These are phyloP conservation scores for Rhinoptilus africanus DNA, from an alignment of 2,113 vertebrate genomes.

Conservation along the genomic window DNA sequence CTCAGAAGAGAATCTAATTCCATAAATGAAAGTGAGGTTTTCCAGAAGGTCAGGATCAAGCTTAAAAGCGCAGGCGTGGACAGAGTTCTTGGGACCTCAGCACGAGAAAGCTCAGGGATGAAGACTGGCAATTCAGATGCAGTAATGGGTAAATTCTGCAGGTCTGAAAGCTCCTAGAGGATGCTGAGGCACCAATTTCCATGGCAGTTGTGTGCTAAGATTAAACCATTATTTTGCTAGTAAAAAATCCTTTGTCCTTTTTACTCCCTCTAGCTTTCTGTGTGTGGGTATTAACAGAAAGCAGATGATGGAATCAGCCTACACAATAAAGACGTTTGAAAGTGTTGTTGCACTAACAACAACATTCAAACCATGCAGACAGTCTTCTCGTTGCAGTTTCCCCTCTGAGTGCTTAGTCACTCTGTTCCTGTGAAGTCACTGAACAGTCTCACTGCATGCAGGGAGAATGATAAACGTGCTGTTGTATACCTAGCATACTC, in stretches of 20 bases:
- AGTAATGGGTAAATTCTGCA: background rate
- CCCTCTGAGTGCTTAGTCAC: background rate
- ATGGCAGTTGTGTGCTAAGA: background rate
- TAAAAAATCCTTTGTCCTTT: background rate
- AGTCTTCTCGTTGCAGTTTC: background rate
- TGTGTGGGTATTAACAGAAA: background rate
- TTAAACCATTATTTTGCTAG: background rate
- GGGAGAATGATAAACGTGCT: background rate
- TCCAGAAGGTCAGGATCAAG: background rate
- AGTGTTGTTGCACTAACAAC: background rate
- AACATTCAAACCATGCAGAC: background rate
- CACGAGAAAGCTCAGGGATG: background rate
- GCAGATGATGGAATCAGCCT: background rate
- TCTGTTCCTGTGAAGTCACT: background rate
- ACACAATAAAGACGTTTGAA: background rate
- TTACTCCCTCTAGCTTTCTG: background rate
- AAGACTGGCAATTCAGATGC: background rate
- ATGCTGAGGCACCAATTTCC: background rate
- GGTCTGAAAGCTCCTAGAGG: background rate
- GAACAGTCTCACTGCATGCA: background rate
- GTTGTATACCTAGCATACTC: background rate
- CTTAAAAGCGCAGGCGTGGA: background rate
- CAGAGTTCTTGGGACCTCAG: background rate
- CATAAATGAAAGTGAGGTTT: background rate
- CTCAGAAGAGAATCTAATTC: background rate